Evolutionary conservation across 2,888 invertebrate genomes (phyloP).

Genomic region (Argynnis bischoffii): DNA sequence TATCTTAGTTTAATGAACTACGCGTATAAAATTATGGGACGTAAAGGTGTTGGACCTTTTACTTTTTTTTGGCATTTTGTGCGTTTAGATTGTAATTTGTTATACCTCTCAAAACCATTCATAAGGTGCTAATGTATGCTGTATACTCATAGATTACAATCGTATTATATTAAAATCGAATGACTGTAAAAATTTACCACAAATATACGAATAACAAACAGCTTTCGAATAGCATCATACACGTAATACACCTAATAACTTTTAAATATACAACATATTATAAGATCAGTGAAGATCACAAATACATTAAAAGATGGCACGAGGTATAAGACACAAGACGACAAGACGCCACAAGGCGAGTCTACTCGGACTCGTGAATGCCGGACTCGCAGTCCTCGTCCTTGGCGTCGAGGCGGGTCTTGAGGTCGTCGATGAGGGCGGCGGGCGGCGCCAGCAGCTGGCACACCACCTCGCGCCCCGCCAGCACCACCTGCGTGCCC

Average conservation of each 20-base stretch:
- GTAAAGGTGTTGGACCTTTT: constrained; percentile 2
- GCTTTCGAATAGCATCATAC: no score
- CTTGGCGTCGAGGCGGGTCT: constrained; percentile 70
- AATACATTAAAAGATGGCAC: not conserved
- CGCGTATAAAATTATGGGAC: constrained; percentile 2
- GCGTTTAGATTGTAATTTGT: no score
- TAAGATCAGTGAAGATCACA: no score
- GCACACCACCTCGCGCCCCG: constrained; percentile 66
- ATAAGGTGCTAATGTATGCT: no score
- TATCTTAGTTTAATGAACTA: not conserved
- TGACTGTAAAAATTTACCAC: no score
- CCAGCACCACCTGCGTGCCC: constrained; percentile 59
- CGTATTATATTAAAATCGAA: no score
- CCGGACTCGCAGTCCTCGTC: constrained; percentile 77
- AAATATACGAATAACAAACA: not conserved
- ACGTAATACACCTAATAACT: no score
- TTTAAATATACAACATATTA: no score
- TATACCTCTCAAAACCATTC: no score
- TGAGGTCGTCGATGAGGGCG: constrained; percentile 71
- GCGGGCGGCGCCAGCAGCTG: constrained; percentile 60
- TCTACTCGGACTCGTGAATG: constrained; percentile 74
- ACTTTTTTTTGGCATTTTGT: no score
- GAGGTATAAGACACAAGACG: no score
- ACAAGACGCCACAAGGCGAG: not conserved
- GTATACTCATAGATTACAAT: no score